These are phyloP conservation scores for Pentamera pediparva DNA, from an alignment of 53 echinoderm and acorn worm genomes.

Conservation along the genomic window DNA sequence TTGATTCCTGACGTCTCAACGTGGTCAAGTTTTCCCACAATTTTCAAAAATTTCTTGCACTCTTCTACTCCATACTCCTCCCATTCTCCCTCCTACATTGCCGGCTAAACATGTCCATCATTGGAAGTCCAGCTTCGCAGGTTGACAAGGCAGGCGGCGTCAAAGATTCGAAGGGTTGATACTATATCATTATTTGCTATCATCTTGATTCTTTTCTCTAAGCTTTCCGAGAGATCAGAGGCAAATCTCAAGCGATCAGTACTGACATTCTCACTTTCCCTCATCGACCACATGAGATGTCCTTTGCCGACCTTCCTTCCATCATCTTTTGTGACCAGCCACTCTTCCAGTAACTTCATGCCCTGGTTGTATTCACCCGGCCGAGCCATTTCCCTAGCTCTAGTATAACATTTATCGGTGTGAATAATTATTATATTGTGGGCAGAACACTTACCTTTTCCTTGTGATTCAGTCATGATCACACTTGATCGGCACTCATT, in stretches of 20 bases:
- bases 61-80: background rate
- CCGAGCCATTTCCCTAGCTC: too few relatives aligned
- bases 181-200: background rate
- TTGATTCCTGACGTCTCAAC: background rate
- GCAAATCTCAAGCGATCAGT: background rate
- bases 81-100: background rate
- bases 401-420: too few relatives aligned
- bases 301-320: background rate
- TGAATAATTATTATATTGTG: too few relatives aligned
- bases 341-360: background rate
- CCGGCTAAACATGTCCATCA: background rate
- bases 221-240: background rate
- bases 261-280: background rate
- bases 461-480: too few relatives aligned
- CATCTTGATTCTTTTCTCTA: background rate
- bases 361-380: background rate
- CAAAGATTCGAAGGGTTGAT: background rate
- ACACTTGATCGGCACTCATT: too few relatives aligned
- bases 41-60: background rate
- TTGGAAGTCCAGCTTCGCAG: background rate
- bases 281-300: background rate
- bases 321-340: background rate
- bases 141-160: background rate
- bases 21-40: background rate
- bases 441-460: too few relatives aligned